Evolutionary conservation across 2,888 invertebrate species (phyloP).

Genomic region (Onthophagus sagittarius): DNA sequence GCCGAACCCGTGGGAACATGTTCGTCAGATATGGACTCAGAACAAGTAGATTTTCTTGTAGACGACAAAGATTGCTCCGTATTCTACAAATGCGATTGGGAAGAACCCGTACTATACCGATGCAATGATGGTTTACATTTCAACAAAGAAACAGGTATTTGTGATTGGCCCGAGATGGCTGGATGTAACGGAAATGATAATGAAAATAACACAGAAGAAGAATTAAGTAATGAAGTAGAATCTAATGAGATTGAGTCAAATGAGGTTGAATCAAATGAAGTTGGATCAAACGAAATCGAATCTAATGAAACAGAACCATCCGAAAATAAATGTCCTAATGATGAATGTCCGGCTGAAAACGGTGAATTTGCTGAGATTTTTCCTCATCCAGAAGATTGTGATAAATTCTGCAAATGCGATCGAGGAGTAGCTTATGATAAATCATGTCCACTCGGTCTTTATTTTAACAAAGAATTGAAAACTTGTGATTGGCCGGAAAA

Average conservation of each 20-base stretch:
- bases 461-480: slow-evolving; percentile 21
- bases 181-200: neutral
- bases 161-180: neutral
- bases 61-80: slow-evolving; percentile 6
- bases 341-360: neutral
- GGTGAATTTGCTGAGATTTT: neutral
- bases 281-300: neutral
- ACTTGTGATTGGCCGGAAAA: slow-evolving; percentile 25
- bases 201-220: neutral
- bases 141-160: neutral
- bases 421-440: slow-evolving; percentile 13
- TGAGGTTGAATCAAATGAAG: neutral
- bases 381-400: slow-evolving; percentile 5
- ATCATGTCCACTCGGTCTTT: slow-evolving; percentile 23
- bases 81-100: slow-evolving; percentile 1
- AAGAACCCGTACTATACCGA: neutral
- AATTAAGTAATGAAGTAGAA: neutral
- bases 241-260: neutral
- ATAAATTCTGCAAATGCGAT: slow-evolving; percentile 18
- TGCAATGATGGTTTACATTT: neutral
- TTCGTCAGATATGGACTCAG: neutral
- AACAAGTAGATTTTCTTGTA: neutral
- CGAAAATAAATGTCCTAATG: neutral
- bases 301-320: neutral
- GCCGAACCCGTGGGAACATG: slow-evolving; percentile 8